A percentile compares a stretch with the other conserved stretches of the same genome.
Evolutionary conservation across 1,140 invertebrate genomes (phyloP).

Genomic region (Habropoda laboriosa): DNA sequence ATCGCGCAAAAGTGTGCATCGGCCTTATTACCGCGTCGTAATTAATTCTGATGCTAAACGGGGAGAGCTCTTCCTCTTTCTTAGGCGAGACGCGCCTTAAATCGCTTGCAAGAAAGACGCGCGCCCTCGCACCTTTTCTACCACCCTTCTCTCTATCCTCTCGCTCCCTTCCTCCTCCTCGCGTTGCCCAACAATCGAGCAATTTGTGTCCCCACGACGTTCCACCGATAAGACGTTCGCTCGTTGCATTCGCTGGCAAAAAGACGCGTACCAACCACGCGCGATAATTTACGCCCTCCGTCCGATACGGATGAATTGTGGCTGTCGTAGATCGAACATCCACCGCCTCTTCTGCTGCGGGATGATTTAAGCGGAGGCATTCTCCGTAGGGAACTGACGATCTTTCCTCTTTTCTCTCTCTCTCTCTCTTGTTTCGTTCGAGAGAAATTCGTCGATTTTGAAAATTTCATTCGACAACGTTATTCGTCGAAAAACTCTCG

Average conservation of each 20-base stretch:
- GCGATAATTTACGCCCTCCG: constrained; percentile 24
- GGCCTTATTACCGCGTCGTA: constrained; percentile 42
- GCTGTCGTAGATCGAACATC: constrained; percentile 11
- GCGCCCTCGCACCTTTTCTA: too few relatives aligned
- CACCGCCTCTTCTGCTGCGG: not conserved
- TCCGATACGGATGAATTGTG: constrained; percentile 20
- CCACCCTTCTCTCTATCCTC: not conserved
- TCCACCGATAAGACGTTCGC: constrained; percentile 10
- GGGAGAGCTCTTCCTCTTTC: not conserved
- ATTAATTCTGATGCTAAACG: constrained; percentile 50
- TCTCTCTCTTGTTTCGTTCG: too few relatives aligned
- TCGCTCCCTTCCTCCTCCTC: not conserved
- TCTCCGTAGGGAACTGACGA: too few relatives aligned
- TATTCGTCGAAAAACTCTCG: too few relatives aligned
- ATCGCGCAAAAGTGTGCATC: constrained; percentile 35
- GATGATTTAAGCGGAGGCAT: not conserved
- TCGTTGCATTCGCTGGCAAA: not conserved
- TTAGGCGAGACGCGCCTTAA: constrained; percentile 13
- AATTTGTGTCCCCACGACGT: constrained; percentile 21
- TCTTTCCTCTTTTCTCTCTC: too few relatives aligned
- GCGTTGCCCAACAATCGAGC: constrained; percentile 6
- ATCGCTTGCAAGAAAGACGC: constrained; percentile 24
- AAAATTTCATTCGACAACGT: too few relatives aligned
- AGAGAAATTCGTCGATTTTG: too few relatives aligned
- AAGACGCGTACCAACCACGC: not conserved